A percentile compares a stretch with the other conserved stretches of the same genome.
These are phyloP conservation scores for Kuschelorhynchus macadamiae DNA, from an alignment of 2,888 invertebrate genomes.

Conservation along the genomic window DNA sequence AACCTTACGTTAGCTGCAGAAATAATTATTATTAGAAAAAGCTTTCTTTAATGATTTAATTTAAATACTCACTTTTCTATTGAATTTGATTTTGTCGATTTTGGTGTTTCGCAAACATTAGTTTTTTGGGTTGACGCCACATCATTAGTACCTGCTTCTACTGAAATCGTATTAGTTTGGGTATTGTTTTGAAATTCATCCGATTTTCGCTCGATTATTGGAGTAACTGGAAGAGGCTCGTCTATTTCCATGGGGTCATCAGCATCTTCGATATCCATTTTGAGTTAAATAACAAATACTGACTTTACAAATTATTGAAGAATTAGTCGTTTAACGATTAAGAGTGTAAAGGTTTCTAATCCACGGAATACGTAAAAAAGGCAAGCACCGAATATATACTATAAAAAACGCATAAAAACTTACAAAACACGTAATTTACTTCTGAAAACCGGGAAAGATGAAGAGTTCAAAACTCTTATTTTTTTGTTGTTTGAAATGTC, in stretches of 20 bases:
- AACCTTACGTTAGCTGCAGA: too few relatives aligned
- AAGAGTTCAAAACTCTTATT: too few relatives aligned
- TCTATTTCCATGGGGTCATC: constrained; percentile 65
- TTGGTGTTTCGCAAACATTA: constrained; percentile 3
- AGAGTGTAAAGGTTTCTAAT: constrained; percentile 1
- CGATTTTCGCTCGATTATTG: constrained; percentile 60
- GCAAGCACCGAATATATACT: too few relatives aligned
- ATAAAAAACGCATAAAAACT: too few relatives aligned
- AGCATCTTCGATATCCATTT: constrained; percentile 54
- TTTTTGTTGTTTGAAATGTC: too few relatives aligned
- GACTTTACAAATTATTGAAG: neutral
- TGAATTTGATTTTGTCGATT: constrained; percentile 9
- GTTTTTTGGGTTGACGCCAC: neutral
- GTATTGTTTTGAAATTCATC: constrained; percentile 35
- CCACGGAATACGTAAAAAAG: too few relatives aligned
- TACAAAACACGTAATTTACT: too few relatives aligned
- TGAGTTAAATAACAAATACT: neutral
- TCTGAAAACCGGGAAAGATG: too few relatives aligned
- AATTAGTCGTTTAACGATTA: neutral
- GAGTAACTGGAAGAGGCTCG: constrained; percentile 59
- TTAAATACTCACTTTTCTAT: neutral
- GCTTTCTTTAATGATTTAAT: neutral
- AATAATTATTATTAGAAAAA: too few relatives aligned
- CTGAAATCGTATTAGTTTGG: constrained; percentile 10
- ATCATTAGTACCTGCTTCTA: neutral